Conservation (phyloP, 2,797 vertebrate species). For the Poecilia wingei region DNA sequence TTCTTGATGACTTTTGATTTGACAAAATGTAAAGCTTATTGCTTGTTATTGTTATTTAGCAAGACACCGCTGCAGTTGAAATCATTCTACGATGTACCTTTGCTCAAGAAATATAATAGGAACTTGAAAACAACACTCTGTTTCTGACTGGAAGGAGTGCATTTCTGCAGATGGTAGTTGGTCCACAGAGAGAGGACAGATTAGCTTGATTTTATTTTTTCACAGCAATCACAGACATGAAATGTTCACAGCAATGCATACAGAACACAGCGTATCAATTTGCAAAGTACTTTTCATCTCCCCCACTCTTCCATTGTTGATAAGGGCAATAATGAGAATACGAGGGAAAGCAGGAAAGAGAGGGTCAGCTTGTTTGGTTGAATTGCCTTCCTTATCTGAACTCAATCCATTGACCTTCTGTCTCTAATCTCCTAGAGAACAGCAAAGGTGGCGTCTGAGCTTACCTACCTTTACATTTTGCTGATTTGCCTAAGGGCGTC, state of each 20-base stretch:
- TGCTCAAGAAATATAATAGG: not conserved
- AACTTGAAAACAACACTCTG: not conserved
- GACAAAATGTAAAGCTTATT: too few species aligned
- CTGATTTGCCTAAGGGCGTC: conserved; percentile 39
- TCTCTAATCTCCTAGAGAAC: conserved; percentile 40
- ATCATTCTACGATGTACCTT: not conserved
- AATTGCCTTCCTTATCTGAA: conserved; percentile 57
- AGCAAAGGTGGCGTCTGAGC: conserved; percentile 44
- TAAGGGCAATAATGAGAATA: conserved; percentile 44
- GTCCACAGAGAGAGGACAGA: too few species aligned
- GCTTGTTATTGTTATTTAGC: not conserved
- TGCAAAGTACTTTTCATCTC: conserved; percentile 51
- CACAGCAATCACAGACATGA: too few species aligned
- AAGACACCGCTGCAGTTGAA: not conserved
- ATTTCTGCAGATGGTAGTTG: too few species aligned
- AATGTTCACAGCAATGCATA: conserved; percentile 30
- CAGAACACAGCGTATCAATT: conserved; percentile 45
- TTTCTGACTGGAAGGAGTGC: not conserved
- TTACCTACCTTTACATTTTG: conserved; percentile 31
- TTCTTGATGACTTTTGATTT: too few species aligned
- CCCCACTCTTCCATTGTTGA: conserved; percentile 17
- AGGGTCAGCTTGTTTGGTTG: conserved; percentile 44
- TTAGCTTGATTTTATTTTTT: too few species aligned
- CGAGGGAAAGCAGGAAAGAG: conserved; percentile 11
- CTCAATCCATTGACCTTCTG: conserved; percentile 65